Evolutionary conservation across 2,797 vertebrate genomes (phyloP).

Genomic region (Hemitrygon akajei): DNA sequence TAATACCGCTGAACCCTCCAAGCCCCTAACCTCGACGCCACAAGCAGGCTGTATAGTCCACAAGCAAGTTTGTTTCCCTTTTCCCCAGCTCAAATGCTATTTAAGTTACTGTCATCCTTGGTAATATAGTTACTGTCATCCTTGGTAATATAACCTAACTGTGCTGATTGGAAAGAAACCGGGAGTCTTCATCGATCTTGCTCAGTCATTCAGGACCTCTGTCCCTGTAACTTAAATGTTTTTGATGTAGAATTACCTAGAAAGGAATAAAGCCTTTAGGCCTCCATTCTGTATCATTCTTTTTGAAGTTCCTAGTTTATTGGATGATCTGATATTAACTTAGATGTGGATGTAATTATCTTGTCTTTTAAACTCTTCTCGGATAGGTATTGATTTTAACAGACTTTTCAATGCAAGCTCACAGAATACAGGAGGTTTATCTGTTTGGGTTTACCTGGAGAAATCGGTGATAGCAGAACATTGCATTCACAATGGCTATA

Average conservation of each 20-base stretch:
- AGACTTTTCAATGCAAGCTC: too few relatives aligned
- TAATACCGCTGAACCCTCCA: not conserved
- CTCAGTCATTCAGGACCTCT: not conserved
- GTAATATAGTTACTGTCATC: not conserved
- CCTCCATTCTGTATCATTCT: too few relatives aligned
- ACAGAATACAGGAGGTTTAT: too few relatives aligned
- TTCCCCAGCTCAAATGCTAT: not conserved
- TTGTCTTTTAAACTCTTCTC: too few relatives aligned
- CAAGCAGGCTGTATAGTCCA: too few relatives aligned
- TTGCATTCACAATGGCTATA: too few relatives aligned
- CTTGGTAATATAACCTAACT: not conserved
- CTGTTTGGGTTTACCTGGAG: too few relatives aligned
- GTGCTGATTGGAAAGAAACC: not conserved
- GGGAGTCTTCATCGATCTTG: not conserved
- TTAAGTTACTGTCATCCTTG: not conserved
- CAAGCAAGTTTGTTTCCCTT: not conserved
- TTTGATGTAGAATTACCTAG: not conserved
- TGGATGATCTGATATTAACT: not conserved
- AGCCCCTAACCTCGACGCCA: not conserved
- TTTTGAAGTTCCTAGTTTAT: not conserved
- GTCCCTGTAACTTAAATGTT: not conserved
- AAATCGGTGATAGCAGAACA: too few relatives aligned
- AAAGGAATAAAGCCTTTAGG: too few relatives aligned
- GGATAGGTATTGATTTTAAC: too few relatives aligned
- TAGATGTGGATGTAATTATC: not conserved